Conservation (phyloP, 2,888 invertebrate genomes). For the Archips xylosteana region DNA sequence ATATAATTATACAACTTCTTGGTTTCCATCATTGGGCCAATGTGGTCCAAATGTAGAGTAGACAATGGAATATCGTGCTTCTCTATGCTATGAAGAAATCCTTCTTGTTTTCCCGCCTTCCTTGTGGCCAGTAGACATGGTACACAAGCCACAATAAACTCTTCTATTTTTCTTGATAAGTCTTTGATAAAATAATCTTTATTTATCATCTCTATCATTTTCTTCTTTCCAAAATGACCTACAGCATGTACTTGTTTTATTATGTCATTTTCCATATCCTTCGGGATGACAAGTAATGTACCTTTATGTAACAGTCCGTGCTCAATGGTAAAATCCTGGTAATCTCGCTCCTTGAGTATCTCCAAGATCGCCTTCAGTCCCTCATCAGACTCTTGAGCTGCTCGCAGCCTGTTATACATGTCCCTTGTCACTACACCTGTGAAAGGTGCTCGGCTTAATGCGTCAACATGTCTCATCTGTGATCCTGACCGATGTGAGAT, state of each 20-base stretch:
- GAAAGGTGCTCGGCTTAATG: not conserved
- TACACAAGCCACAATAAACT: constrained; percentile 1
- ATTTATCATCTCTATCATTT: constrained; percentile 11
- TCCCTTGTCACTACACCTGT: too few relatives aligned
- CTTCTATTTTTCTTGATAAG: constrained; percentile 7
- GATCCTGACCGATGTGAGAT: not conserved
- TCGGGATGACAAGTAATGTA: constrained; percentile 6
- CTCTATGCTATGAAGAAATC: not conserved
- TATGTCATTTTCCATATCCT: not conserved
- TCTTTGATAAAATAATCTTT: constrained; percentile 16
- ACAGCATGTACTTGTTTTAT: not conserved
- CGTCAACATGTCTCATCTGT: not conserved
- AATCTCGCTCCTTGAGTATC: not conserved
- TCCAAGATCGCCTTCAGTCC: constrained; percentile 3
- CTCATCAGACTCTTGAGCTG: constrained; percentile 16
- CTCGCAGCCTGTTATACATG: too few relatives aligned
- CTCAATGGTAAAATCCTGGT: not conserved
- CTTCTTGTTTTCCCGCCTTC: constrained; percentile 8
- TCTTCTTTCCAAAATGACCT: constrained; percentile 8
- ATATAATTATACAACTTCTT: constrained; percentile 12
- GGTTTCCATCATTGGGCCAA: constrained; percentile 8
- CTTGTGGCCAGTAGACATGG: constrained; percentile 13
- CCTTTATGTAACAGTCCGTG: not conserved
- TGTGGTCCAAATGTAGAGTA: constrained; percentile 11
- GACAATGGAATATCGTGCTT: constrained; percentile 10